Base-by-base conservation (phyloP, 2,797 vertebrate species). In the Coracias cyanogaster region DNA sequence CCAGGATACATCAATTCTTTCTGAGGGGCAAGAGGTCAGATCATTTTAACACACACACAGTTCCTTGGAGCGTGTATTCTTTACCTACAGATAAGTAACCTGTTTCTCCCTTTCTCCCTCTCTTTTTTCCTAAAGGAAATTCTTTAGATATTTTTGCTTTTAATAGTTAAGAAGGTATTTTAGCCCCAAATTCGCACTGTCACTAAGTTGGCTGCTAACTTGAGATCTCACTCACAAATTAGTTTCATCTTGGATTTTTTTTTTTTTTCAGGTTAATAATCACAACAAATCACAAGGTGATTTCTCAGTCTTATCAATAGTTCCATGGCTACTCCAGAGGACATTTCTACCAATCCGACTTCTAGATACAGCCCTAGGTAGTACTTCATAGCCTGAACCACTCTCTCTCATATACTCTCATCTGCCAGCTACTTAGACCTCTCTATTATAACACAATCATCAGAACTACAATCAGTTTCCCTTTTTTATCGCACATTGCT, bases 91-190 rank as follows among this genome's bases (percentile, higher is more conserved):
- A 26, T 6, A 18, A 41, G 51, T 70, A 78, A 94, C 33, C 37
- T 60, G 5, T 60, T 77, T 25, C 61, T 70, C 24, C 46, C 24
- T 60, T 81, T 83, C 49, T 10, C 10, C 18, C 16, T 10, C 10
- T 25, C 16, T 58, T 60, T 14, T 28, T 29, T 43, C 12, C 11
- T 71, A 46, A 37, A 57, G 43, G 15, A 66, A 80, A 14, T 1
- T 2, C 4, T 39, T 29, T 33, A 41, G 25, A 54, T 93, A 67
- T 73, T 80, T 91, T 92, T 77, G 2, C 25, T 86, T 96, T 90
- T 93, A 90, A 58, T 26, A 93, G 43, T 24, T 83, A 43, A 91
- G 62, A 70, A 92, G 28, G 28, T 41, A n/a, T 86, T 93, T 87
- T 69, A 95, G 58, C 22, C 60, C 62, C 86, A 76, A 37, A 43